Conservation (phyloP, 2,797 vertebrate species). For the Diplodus sargus region DNA sequence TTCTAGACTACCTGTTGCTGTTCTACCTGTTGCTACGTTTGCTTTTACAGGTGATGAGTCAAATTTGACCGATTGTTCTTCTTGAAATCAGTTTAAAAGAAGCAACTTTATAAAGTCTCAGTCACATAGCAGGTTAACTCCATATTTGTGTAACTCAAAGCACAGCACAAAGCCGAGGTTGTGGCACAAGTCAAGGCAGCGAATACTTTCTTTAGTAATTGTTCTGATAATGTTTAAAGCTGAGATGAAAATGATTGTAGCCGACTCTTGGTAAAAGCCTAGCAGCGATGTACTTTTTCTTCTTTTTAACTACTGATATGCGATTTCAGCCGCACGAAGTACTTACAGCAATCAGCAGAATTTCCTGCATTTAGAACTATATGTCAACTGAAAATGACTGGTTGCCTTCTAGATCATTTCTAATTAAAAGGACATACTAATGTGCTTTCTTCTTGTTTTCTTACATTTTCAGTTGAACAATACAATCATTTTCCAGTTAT, state of each 20-base stretch:
- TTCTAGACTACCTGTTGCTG: too few relatives aligned
- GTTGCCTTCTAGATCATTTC: neutral
- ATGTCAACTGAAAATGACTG: neutral
- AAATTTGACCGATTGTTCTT: neutral
- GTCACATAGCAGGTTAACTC: neutral
- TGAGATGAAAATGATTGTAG: neutral
- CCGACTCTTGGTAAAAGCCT: neutral
- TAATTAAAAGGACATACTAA: neutral
- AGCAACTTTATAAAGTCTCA: neutral
- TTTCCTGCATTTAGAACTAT: neutral
- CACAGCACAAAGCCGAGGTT: constrained; percentile 4
- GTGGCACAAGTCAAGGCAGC: neutral
- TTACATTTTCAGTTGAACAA: constrained; percentile 5
- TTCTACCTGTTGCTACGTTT: neutral
- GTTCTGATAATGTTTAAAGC: neutral
- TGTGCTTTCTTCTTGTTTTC: neutral
- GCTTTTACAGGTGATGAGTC: neutral
- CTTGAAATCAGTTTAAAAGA: neutral
- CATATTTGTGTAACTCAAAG: neutral
- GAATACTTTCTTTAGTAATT: neutral
- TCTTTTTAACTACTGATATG: neutral
- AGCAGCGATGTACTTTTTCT: neutral
- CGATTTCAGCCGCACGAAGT: too few relatives aligned
- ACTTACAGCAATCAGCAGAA: neutral
- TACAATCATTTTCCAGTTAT: neutral